Evolutionary conservation across 2,113 vertebrate species (phyloP).

Genomic region (Muntiacus reevesi): DNA sequence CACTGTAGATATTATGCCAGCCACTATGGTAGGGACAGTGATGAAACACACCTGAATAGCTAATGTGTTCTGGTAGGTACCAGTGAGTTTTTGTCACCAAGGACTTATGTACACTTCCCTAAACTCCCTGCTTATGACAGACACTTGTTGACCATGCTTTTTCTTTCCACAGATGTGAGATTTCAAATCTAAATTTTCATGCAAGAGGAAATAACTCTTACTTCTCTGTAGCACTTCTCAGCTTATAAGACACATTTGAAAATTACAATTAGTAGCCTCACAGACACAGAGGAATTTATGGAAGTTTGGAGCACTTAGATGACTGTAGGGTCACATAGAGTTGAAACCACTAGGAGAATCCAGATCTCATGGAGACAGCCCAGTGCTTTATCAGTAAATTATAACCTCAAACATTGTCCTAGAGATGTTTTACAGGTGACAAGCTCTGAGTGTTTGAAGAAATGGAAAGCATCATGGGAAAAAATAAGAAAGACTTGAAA

Average conservation of each 20-base stretch:
- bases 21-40: rapidly evolving
- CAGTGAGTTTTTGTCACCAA: neutral
- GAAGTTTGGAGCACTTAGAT: rapidly evolving
- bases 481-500: neutral
- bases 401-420: neutral
- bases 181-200: neutral
- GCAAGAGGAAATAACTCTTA: neutral
- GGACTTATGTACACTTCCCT: neutral
- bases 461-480: neutral
- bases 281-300: neutral
- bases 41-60: neutral
- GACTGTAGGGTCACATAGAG: neutral
- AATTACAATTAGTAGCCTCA: neutral
- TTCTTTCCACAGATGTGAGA: neutral
- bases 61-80: neutral
- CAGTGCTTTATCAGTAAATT: neutral
- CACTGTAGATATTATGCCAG: neutral
- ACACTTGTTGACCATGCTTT: neutral
- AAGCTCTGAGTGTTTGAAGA: neutral
- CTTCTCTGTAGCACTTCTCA: neutral
- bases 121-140: neutral
- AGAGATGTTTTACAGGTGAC: neutral
- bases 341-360: neutral
- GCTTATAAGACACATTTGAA: neutral
- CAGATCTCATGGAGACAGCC: neutral